A percentile compares a stretch with the other conserved stretches of the same genome.
Evolutionary conservation across 2,888 invertebrate species (phyloP).

Genomic region (Ctenicera cuprea): DNA sequence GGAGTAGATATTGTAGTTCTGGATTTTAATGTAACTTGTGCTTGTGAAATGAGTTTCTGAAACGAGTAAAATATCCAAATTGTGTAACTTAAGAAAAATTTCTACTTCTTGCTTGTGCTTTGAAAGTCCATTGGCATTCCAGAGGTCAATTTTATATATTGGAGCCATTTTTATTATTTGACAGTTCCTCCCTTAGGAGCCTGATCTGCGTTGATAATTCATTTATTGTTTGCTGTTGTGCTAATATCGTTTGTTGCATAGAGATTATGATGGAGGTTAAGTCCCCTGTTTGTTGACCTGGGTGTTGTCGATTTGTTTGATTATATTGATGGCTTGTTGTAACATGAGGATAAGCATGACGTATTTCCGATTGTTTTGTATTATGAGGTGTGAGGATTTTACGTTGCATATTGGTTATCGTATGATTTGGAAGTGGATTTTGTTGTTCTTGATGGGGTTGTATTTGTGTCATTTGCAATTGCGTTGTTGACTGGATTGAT

Average conservation of each 20-base stretch:
- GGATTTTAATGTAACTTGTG: constrained; percentile 20
- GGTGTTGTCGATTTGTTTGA: constrained; percentile 20
- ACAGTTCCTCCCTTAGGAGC: constrained; percentile 28
- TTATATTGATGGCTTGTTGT: constrained; percentile 23
- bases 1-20: constrained; percentile 28
- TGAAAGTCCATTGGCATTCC: constrained; percentile 26
- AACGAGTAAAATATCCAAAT: neutral
- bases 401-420: constrained; percentile 1
- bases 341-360: constrained; percentile 1
- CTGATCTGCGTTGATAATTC: constrained; percentile 34
- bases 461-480: constrained; percentile 17
- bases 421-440: constrained; percentile 13
- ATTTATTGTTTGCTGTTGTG: constrained; percentile 36
- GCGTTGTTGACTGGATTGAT: constrained; percentile 8
- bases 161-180: constrained; percentile 29
- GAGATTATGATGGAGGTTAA: constrained; percentile 35
- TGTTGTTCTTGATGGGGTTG: constrained; percentile 24
- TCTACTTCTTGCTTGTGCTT: constrained; percentile 41
- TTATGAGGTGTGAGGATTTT: constrained; percentile 17
- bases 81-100: neutral
- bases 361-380: constrained; percentile 8
- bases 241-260: constrained; percentile 37
- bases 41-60: constrained; percentile 13
- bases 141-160: constrained; percentile 29
- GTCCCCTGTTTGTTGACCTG: constrained; percentile 31